Base-by-base conservation (phyloP, 2,888 invertebrate species). In the Chrysopilus asiliformis region DNA sequence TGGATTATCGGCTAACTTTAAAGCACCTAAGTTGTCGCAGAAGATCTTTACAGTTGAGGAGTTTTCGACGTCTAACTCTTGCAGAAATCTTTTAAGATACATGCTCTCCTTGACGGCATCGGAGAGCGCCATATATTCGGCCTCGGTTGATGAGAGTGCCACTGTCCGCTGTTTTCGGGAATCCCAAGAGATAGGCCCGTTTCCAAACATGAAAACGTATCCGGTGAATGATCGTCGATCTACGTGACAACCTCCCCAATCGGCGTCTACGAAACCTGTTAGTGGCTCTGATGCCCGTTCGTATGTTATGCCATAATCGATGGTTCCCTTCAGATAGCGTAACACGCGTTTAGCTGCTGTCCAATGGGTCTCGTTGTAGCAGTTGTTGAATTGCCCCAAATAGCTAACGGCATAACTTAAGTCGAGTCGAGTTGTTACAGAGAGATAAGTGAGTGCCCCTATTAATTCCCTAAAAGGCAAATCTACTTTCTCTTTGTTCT, bases 321-420 rank as follows among this genome's bases (percentile, higher is more conserved):
- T 6, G 10, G 43, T 47, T 4, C 40, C 41, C 17, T 38, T 43
- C n/a, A 46, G 29, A 13, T 45, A 45, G n/a, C 43, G 19, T 14
- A 45, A 25, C 6, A 45, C 39, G 12, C 41, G 31, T 29, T 45
- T 44, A 4, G 40, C 30, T 3, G 44, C 43, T 12, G 20, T 29
- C 43, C 45, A 47, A 18, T 45, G 44, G 14, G 41, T 37, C 32
- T 40, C 40, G n/a, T 43, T 43, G 12, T 43, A 40, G 35, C 44
- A 44, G 1, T 8, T 32, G 13, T n/a, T 7, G 16, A 28, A 45
- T 12, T 41, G 15, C 13, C 41, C 42, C 8, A 46, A 25, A 15
- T 36, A 12, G 20, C 39, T 44, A 1, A 45, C 39, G 6, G 40
- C 33, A 18, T 27, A 41, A 4, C 29, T 32, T 6, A 46, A 45